phyloP scores from a whole-genome alignment of 2,113 vertebrate genomes.

The Tetrao urogallus region DNA sequence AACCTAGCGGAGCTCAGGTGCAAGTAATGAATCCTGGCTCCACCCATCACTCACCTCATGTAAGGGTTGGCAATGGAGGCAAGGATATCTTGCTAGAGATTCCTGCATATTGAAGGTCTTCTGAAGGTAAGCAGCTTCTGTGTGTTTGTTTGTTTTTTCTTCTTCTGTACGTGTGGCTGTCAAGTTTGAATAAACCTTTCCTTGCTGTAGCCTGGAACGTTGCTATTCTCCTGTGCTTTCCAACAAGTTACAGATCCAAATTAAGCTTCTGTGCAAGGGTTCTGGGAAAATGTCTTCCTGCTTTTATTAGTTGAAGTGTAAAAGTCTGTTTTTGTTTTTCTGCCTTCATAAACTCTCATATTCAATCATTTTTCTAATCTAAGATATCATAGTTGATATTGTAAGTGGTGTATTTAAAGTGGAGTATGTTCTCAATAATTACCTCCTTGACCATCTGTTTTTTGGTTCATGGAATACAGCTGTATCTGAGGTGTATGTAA shows the following conservation, averaged over 20 bases:
- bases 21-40: too few relatives aligned
- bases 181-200: too few relatives aligned
- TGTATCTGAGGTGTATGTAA: background rate
- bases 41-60: too few relatives aligned
- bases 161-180: too few relatives aligned
- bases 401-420: background rate
- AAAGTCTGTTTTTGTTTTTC: background rate
- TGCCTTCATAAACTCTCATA: background rate
- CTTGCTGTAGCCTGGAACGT: too few relatives aligned
- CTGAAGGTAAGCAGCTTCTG: too few relatives aligned
- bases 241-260: rapidly evolving
- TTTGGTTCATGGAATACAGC: background rate
- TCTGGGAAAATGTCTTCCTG: background rate
- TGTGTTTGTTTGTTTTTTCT: too few relatives aligned
- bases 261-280: background rate
- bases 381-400: background rate
- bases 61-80: too few relatives aligned
- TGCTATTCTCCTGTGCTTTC: too few relatives aligned
- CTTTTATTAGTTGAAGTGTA: background rate
- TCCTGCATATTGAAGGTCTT: too few relatives aligned
- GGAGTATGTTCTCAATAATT: background rate
- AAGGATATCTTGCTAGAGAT: too few relatives aligned
- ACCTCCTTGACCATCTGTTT: background rate
- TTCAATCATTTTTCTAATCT: background rate
- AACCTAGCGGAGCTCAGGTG: too few relatives aligned